Evolutionary conservation across 2,888 invertebrate species (phyloP).

Genomic region (Antheraea yamamai): DNA sequence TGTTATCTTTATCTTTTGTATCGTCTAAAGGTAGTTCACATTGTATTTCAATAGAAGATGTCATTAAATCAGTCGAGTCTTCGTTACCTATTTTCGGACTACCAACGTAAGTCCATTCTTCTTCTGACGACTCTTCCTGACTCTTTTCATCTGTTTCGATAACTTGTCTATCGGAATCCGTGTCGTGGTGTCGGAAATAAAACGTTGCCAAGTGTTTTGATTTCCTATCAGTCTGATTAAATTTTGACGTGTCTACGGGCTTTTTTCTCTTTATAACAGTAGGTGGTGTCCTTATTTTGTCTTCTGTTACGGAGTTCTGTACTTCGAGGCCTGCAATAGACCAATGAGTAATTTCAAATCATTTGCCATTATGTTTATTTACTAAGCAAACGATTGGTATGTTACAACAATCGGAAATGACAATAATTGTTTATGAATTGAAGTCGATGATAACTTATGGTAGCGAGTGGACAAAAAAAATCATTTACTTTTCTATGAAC

Average conservation of each 20-base stretch:
- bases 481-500: background rate
- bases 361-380: constrained; percentile 39
- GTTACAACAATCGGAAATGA: constrained; percentile 39
- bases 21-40: constrained; percentile 69
- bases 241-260: constrained; percentile 82
- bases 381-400: constrained; percentile 40
- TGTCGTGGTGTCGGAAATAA: constrained; percentile 93
- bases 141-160: constrained; percentile 74
- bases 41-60: constrained; percentile 76
- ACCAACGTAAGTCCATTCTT: constrained; percentile 86
- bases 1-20: constrained; percentile 53
- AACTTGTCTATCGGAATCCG: constrained; percentile 90
- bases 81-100: constrained; percentile 70
- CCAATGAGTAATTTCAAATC: constrained; percentile 25
- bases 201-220: constrained; percentile 92
- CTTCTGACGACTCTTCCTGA: constrained; percentile 75
- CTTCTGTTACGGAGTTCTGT: constrained; percentile 49
- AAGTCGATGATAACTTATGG: background rate
- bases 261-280: constrained; percentile 78
- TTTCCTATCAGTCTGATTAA: constrained; percentile 87
- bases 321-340: constrained; percentile 57
- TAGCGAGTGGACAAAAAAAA: background rate
- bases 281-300: constrained; percentile 66
- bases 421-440: constrained; percentile 50
- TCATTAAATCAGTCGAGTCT: constrained; percentile 77